Evolutionary conservation across 2,888 invertebrate species (phyloP).

Genomic region (Zhengitettix transpicula): DNA sequence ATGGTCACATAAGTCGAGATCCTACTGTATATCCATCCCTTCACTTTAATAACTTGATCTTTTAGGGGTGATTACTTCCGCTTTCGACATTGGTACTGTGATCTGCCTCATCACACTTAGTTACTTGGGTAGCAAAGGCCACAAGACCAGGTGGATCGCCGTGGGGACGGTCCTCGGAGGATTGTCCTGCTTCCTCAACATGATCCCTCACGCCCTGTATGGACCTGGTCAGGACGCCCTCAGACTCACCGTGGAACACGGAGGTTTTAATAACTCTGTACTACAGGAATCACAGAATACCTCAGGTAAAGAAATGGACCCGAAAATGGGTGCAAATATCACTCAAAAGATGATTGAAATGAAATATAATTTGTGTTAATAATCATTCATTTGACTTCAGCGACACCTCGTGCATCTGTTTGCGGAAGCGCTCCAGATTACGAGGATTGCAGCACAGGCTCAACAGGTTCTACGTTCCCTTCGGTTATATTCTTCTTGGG

Average conservation of each 20-base stretch:
- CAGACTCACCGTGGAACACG: slow-evolving; percentile 29
- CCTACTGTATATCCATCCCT: no score
- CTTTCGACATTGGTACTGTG: slow-evolving; percentile 5
- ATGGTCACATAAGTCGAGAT: no score
- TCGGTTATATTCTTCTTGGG: slow-evolving; percentile 23
- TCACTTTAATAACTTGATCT: no score
- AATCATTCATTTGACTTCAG: no score
- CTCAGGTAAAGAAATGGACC: no score
- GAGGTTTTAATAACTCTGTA: background rate
- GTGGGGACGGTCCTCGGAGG: slow-evolving; percentile 43
- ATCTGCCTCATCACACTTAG: slow-evolving; percentile 38
- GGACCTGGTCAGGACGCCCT: slow-evolving; percentile 38
- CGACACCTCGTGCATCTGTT: no score
- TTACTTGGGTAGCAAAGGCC: slow-evolving; percentile 46
- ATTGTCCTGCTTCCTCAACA: slow-evolving; percentile 39
- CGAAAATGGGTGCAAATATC: no score
- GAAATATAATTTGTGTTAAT: no score
- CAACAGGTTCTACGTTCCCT: slow-evolving; percentile 19
- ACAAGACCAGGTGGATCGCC: slow-evolving; percentile 49
- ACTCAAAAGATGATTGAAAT: no score
- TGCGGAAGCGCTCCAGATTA: background rate
- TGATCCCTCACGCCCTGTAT: slow-evolving; percentile 42
- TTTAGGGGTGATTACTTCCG: slow-evolving; percentile 4
- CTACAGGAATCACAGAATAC: no score
- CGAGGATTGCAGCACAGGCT: slow-evolving; percentile 20